Percentiles rank a stretch among this genome's conserved stretches.
These are phyloP conservation scores for Cetonia aurata DNA, from an alignment of 2,888 invertebrate species.

Conservation along the genomic window DNA sequence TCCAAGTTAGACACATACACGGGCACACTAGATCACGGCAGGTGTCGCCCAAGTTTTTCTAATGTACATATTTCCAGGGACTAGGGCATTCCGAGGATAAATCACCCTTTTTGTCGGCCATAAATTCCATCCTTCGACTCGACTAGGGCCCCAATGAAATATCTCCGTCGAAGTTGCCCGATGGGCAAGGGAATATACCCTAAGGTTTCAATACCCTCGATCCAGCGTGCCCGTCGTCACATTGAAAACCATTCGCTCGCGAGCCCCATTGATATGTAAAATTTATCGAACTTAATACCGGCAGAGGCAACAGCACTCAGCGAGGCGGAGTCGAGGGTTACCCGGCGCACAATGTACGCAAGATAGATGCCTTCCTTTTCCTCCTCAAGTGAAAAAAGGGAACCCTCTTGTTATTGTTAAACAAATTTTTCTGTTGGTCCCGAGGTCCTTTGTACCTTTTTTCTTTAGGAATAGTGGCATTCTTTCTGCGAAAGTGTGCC, in stretches of 20 bases:
- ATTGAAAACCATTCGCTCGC: too few relatives aligned
- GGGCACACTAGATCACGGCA: too few relatives aligned
- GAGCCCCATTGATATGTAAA: conserved; percentile 5
- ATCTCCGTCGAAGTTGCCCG: too few relatives aligned
- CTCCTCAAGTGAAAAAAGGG: background rate
- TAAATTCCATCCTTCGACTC: background rate
- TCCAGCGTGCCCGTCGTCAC: too few relatives aligned
- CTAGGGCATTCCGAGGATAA: background rate
- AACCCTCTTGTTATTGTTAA: conserved; percentile 16
- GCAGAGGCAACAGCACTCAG: background rate
- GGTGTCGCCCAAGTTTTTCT: too few relatives aligned
- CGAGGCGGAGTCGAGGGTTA: background rate
- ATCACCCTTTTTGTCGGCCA: conserved; percentile 6
- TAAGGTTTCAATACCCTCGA: background rate
- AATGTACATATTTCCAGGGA: too few relatives aligned
- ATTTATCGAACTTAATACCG: conserved; percentile 13
- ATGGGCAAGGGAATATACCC: background rate
- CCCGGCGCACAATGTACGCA: conserved; percentile 6
- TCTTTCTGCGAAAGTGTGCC: too few relatives aligned
- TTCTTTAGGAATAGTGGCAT: too few relatives aligned
- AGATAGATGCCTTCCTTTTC: conserved; percentile 7
- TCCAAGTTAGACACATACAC: too few relatives aligned
- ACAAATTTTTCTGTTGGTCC: conserved; percentile 7
- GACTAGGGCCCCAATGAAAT: too few relatives aligned
- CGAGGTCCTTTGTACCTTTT: background rate